These are phyloP conservation scores for Artibeus jamaicensis DNA, from an alignment of 2,797 vertebrate genomes.

Conservation along the genomic window DNA sequence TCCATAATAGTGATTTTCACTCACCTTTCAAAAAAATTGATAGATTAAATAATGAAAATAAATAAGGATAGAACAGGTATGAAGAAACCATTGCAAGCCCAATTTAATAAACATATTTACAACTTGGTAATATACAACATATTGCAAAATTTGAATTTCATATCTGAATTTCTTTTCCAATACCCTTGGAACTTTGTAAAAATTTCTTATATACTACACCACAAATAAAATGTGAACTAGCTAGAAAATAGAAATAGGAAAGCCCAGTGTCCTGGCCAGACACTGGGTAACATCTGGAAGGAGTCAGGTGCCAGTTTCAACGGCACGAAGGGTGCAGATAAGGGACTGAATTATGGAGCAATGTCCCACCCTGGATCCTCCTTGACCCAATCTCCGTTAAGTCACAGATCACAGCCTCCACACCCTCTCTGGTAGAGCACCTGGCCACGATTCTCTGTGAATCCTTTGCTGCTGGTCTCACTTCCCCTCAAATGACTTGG, in stretches of 20 bases:
- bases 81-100: not conserved
- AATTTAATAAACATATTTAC: not conserved
- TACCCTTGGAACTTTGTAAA: not conserved
- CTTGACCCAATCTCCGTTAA: not conserved
- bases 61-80: conserved; percentile 22
- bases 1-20: not conserved
- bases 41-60: conserved; percentile 3
- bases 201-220: not conserved
- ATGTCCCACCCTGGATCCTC: not conserved
- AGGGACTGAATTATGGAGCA: not conserved
- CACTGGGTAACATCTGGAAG: not conserved
- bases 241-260: not conserved
- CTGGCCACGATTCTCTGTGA: conserved; percentile 50
- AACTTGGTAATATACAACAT: not conserved
- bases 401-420: not conserved
- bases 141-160: not conserved
- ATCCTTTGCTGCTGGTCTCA: conserved; percentile 51
- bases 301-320: not conserved
- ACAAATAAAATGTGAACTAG: not conserved
- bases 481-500: conserved; percentile 25
- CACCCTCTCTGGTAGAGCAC: not conserved
- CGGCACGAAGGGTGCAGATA: too few species aligned
- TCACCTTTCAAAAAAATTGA: not conserved
- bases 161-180: not conserved
- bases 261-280: not conserved